Conservation (phyloP, 1,140 invertebrate genomes). For the Rhyzopertha dominica region DNA sequence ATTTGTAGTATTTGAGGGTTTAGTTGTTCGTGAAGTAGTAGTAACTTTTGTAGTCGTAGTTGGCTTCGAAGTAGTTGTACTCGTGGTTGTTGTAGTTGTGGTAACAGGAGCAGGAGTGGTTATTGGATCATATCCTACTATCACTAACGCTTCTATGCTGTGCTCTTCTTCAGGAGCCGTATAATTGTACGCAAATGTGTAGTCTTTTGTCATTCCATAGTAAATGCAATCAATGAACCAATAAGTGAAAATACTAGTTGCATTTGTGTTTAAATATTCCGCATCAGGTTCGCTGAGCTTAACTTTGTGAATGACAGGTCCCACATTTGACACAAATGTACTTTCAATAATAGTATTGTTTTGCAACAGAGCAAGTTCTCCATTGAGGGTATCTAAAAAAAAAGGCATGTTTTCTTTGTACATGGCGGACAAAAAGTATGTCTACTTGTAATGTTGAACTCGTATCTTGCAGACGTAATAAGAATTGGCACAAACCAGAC, state of each 20-base stretch:
- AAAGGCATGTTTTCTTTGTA: conserved; percentile 1
- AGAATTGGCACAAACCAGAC: conserved; percentile 31
- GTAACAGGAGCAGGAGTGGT: conserved; percentile 56
- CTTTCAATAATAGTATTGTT: conserved; percentile 51
- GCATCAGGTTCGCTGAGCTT: conserved; percentile 55
- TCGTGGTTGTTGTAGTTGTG: conserved; percentile 51
- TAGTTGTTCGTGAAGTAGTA: conserved; percentile 20
- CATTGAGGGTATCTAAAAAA: conserved; percentile 58
- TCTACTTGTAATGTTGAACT: conserved; percentile 59
- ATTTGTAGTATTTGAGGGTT: conserved; percentile 22
- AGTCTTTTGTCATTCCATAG: conserved; percentile 58
- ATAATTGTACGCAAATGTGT: conserved; percentile 59
- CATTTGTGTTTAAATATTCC: conserved; percentile 54
- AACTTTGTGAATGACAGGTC: conserved; percentile 54
- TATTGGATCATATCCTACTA: conserved; percentile 60
- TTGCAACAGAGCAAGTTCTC: conserved; percentile 57
- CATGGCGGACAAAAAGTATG: conserved; percentile 10
- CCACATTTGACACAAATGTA: conserved; percentile 58
- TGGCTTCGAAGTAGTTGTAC: conserved; percentile 28
- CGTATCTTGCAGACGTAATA: conserved; percentile 46
- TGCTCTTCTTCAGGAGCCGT: conserved; percentile 54
- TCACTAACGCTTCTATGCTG: conserved; percentile 62
- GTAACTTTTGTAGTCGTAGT: conserved; percentile 29
- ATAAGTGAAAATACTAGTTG: conserved; percentile 60
- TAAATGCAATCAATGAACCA: conserved; percentile 76